Percentiles rank a stretch among this genome's conserved stretches.
phyloP scores from a whole-genome alignment of 2,797 vertebrate species.

The Platalea minor region DNA sequence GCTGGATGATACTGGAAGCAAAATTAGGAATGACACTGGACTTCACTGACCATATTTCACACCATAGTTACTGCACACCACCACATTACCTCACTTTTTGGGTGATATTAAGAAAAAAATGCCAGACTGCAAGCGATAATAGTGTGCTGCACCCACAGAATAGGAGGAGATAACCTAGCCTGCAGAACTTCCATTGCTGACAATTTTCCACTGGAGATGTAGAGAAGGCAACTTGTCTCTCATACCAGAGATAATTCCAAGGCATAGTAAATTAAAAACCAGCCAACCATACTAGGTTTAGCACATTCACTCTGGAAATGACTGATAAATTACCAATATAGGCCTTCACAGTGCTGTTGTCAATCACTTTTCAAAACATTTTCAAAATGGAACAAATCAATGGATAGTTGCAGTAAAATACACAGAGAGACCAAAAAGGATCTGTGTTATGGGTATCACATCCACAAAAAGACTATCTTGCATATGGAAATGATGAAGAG shows the following conservation, averaged over 20 bases:
- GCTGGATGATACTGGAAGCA: background rate
- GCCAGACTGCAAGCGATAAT: background rate
- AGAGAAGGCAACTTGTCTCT: background rate
- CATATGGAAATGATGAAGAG: background rate
- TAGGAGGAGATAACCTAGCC: background rate
- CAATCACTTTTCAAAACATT: background rate
- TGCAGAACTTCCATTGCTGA: background rate
- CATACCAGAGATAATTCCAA: background rate
- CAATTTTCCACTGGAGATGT: background rate
- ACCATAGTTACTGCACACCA: accelerated
- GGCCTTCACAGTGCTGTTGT: background rate
- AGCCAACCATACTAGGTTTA: background rate
- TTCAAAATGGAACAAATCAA: background rate
- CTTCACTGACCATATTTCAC: background rate
- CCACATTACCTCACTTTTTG: accelerated
- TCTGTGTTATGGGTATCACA: accelerated
- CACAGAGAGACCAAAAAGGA: background rate
- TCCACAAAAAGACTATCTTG: accelerated
- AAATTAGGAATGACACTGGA: background rate
- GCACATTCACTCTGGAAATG: background rate
- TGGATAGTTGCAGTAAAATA: background rate
- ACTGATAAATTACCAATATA: background rate
- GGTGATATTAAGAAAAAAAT: background rate
- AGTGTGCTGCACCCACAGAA: background rate
- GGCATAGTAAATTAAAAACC: background rate